These are phyloP conservation scores for Dasypolia templi DNA, from an alignment of 2,888 invertebrate species.

Conservation along the genomic window DNA sequence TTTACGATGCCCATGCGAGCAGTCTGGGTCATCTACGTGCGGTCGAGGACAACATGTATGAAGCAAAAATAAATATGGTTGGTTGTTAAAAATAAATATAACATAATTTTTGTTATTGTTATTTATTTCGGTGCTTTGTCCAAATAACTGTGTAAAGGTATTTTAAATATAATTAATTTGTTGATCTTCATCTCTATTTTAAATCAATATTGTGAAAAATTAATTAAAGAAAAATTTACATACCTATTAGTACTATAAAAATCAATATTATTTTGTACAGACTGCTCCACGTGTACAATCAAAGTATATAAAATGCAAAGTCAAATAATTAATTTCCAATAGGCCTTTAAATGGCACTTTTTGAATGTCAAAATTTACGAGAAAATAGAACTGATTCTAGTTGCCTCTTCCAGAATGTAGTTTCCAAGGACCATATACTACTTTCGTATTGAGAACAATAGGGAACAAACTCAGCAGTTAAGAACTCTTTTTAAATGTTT, in stretches of 20 bases:
- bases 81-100: neutral
- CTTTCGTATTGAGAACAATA: neutral
- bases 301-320: neutral
- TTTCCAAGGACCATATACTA: neutral
- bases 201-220: no score
- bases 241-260: no score
- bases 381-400: no score
- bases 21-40: neutral
- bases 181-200: neutral
- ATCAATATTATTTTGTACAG: neutral
- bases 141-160: neutral
- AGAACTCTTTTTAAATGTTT: neutral
- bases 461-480: neutral
- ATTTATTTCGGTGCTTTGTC: neutral
- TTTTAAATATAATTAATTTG: neutral
- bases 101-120: neutral
- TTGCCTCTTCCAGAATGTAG: neutral
- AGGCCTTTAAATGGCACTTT: no score
- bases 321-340: neutral
- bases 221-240: neutral
- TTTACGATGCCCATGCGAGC: neutral
- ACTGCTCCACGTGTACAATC: neutral
- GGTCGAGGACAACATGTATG: neutral
- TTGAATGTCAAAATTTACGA: neutral
- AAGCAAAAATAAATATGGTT: neutral